These are phyloP conservation scores for Dendronephthya gigantea DNA, from an alignment of 64 coral and sea anemone species.

Conservation along the genomic window DNA sequence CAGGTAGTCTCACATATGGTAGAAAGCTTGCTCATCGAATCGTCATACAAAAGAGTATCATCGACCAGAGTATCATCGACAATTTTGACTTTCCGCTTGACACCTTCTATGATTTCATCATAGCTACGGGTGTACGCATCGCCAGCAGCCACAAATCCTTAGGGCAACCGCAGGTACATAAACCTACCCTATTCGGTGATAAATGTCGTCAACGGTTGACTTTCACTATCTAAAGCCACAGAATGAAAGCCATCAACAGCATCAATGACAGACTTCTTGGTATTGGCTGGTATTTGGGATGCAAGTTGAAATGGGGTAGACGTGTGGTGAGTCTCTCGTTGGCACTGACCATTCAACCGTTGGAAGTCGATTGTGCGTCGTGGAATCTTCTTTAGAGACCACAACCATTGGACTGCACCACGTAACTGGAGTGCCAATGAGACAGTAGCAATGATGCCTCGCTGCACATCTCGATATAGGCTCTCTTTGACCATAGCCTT, in stretches of 20 bases:
- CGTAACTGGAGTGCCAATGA: background rate
- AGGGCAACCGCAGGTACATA: background rate
- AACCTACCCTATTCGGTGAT: background rate
- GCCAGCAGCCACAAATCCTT: background rate
- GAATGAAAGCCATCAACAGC: background rate
- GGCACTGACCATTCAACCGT: background rate
- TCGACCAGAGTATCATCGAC: background rate
- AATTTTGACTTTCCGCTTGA: background rate
- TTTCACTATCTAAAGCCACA: too few species aligned
- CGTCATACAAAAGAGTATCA: too few species aligned
- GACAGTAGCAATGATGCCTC: background rate
- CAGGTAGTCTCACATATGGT: background rate
- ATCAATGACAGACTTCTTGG: background rate
- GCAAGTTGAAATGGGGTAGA: too few species aligned
- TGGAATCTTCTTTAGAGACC: background rate
- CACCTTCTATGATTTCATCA: background rate
- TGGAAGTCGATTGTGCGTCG: background rate
- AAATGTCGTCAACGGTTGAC: background rate
- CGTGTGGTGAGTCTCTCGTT: background rate
- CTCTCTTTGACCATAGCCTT: background rate
- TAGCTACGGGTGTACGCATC: background rate
- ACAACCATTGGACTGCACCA: background rate
- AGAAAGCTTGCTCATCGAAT: background rate
- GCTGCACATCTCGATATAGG: background rate
- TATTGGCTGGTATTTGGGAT: background rate